These are phyloP conservation scores for Calameuta idolon DNA, from an alignment of 2,888 invertebrate genomes.

Conservation along the genomic window DNA sequence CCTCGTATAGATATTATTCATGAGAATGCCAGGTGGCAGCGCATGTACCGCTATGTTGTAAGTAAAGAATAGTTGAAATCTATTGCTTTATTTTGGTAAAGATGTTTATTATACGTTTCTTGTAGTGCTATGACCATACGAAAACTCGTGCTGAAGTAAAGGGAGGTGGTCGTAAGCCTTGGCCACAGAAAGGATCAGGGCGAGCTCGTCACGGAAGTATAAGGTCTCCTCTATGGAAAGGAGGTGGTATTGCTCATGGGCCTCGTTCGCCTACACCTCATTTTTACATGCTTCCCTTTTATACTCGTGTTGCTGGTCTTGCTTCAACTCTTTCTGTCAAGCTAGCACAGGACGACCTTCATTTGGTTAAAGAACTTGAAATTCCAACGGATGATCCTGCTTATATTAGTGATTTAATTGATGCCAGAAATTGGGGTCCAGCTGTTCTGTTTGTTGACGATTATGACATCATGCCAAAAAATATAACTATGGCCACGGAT, in stretches of 20 bases:
- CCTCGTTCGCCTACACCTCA: constrained; percentile 91
- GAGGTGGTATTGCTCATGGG: constrained; percentile 89
- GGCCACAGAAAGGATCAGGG: constrained; percentile 96
- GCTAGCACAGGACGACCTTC: constrained; percentile 94
- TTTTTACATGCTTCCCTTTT: constrained; percentile 94
- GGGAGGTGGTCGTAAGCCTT: constrained; percentile 94
- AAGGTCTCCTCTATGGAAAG: constrained; percentile 86
- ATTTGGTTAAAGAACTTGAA: constrained; percentile 87
- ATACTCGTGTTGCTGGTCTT: constrained; percentile 82
- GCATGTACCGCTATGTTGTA: constrained; percentile 81
- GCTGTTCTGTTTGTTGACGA: constrained; percentile 94
- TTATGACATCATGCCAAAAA: constrained; percentile 90
- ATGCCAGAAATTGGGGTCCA: constrained; percentile 93
- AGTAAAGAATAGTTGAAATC: constrained; percentile 47
- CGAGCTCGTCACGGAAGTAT: constrained; percentile 93
- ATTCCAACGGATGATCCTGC: constrained; percentile 85
- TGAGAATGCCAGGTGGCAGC: constrained; percentile 89
- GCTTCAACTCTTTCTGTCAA: constrained; percentile 89
- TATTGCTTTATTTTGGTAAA: neutral
- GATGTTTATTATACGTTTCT: neutral
- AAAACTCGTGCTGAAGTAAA: constrained; percentile 86
- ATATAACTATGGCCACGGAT: constrained; percentile 87
- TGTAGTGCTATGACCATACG: constrained; percentile 78
- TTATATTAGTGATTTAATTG: constrained; percentile 84
- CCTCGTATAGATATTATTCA: constrained; percentile 91